Percentiles rank a stretch among this genome's conserved stretches.
These are phyloP conservation scores for Eulacestoma nigropectus DNA, from an alignment of 2,113 vertebrate species.

Conservation along the genomic window DNA sequence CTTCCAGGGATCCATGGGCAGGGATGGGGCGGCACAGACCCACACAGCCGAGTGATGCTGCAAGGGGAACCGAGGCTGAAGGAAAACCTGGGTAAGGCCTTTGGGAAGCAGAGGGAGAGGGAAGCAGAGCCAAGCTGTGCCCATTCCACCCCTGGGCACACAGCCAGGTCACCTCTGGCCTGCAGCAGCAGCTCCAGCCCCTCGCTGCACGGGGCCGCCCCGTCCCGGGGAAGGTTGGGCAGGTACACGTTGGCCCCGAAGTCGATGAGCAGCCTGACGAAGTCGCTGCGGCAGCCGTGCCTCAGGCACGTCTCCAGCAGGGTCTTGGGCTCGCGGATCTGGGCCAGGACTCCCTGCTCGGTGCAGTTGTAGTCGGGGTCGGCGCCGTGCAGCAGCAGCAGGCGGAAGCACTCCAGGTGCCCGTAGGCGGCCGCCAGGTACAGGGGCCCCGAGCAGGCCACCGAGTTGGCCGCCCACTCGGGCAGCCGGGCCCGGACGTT, in stretches of 20 bases:
- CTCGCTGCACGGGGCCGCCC: conserved; percentile 70
- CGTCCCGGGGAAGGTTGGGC: conserved; percentile 68
- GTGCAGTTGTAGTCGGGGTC: conserved; percentile 92
- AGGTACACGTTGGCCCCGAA: conserved; percentile 91
- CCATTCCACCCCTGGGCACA: accelerated
- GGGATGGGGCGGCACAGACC: not conserved
- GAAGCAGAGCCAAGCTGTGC: not conserved
- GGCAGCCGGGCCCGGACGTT: conserved; percentile 82
- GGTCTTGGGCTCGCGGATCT: conserved; percentile 81
- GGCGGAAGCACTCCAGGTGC: conserved; percentile 87
- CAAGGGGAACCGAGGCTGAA: not conserved
- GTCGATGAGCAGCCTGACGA: conserved; percentile 86
- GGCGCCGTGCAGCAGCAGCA: conserved; percentile 84
- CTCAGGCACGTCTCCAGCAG: conserved; percentile 87
- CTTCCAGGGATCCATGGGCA: not conserved
- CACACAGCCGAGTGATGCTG: accelerated
- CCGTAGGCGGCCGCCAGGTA: conserved; percentile 87
- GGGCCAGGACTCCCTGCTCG: conserved; percentile 74
- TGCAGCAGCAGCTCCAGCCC: conserved; percentile 80
- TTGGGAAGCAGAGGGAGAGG: not conserved
- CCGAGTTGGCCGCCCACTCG: conserved; percentile 79
- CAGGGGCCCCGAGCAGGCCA: conserved; percentile 84
- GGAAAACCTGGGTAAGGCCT: accelerated
- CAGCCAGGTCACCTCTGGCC: conserved; percentile 77
- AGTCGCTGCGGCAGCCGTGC: conserved; percentile 80